phyloP scores from a whole-genome alignment of 1,140 invertebrate species.

The Streblospio benedicti region DNA sequence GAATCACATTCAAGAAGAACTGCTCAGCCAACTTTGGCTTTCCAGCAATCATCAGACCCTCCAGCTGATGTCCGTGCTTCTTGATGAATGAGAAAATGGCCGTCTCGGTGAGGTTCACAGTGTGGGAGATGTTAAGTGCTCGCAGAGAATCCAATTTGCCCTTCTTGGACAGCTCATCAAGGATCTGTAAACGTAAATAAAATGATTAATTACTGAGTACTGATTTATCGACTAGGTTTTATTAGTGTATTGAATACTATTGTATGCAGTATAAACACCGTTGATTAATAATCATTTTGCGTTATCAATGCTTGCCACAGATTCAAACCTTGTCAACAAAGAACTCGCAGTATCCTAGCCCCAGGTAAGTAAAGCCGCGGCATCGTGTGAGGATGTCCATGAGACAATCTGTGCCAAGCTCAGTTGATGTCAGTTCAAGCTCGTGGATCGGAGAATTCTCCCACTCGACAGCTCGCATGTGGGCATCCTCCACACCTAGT shows the following conservation, averaged over 20 bases:
- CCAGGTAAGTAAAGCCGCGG: slow-evolving; percentile 77
- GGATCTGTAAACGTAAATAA: slow-evolving; percentile 50
- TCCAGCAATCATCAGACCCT: slow-evolving; percentile 78
- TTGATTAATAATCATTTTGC: too few species aligned
- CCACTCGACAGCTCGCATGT: slow-evolving; percentile 94
- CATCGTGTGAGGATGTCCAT: slow-evolving; percentile 84
- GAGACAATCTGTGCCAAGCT: slow-evolving; percentile 85
- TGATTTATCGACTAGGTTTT: too few species aligned
- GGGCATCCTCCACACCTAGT: slow-evolving; percentile 75
- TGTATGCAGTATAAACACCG: too few species aligned
- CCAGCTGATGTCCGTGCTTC: slow-evolving; percentile 75
- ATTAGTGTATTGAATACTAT: too few species aligned
- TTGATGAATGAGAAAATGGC: slow-evolving; percentile 82
- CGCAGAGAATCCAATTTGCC: slow-evolving; percentile 78
- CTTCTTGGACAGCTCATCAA: slow-evolving; percentile 79
- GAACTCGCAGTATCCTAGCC: slow-evolving; percentile 91
- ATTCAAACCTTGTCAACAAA: slow-evolving; percentile 80
- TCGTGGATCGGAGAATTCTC: slow-evolving; percentile 90
- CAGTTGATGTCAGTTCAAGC: slow-evolving; percentile 91
- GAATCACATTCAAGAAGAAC: slow-evolving; percentile 85
- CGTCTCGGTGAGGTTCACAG: slow-evolving; percentile 89
- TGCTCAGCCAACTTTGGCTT: slow-evolving; percentile 97
- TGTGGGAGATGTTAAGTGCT: slow-evolving; percentile 85
- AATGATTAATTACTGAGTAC: not conserved
- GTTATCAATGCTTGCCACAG: too few species aligned